Evolutionary conservation across 2,113 vertebrate genomes (phyloP), one percentile per base, ranked within the genome.

Genomic region (Apaloderma vittatum): DNA sequence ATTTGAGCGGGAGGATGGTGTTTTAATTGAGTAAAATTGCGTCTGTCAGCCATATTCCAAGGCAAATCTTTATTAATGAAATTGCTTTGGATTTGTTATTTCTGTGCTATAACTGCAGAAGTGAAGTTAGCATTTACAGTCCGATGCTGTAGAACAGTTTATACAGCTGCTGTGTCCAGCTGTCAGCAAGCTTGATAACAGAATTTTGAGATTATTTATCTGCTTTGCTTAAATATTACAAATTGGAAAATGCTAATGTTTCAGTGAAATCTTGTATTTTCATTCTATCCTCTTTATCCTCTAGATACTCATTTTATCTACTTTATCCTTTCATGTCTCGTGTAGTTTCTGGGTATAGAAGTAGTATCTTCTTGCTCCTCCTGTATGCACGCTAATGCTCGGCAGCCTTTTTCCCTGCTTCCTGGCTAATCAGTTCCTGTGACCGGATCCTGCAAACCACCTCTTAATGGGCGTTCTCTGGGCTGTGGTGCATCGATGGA

Each of bases 11-110:
- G 37, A 93, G 70, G 36, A 66, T 43, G 43, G 18, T 67, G 21
- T 27, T 89, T 97, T 94, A 84, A 75, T 88, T 88, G 91, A 77
- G n/a, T 62, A 90, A 94, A 96, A 90, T 61, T 86, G 24, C 86
- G 27, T 49, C 32, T 78, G 57, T 73, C 52, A 75, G 30, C 26
- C 52, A 52, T 34, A 51, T 48, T 75, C 21, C 40, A 93, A 77
- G 83, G 58, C 40, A 90, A 81, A 40, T 63, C 52, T 94, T 88
- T 70, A 21, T 24, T 65, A 96, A 97, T 94, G 70, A 40, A 88
- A 34, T 73, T 73, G 27, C 40, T 73, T 61, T 85, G 15, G 20
- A 26, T 87, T 65, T 89, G 76, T 72, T 74, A 49, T 30, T 77
- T 65, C 74, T 59, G 32, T 8, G 1, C 22, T 51, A 12, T 80